These are phyloP conservation scores for Chrysodeixis includens DNA, from an alignment of 2,888 invertebrate genomes.

Conservation along the genomic window DNA sequence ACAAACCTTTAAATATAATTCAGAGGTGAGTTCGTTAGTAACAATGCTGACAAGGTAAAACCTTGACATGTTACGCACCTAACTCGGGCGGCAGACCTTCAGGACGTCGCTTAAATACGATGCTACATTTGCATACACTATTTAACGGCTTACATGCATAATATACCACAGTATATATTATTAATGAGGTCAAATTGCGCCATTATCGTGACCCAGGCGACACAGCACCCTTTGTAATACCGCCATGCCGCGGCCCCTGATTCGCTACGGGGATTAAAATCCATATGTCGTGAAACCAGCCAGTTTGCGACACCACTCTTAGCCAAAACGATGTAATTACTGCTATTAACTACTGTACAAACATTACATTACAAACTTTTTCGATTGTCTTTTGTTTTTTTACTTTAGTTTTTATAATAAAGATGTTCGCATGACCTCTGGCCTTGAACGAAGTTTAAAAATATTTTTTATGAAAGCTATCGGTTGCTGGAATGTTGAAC, in stretches of 20 bases:
- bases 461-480: neutral
- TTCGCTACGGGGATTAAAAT: constrained; percentile 72
- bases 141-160: constrained; percentile 38
- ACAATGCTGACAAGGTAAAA: constrained; percentile 44
- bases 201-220: constrained; percentile 66
- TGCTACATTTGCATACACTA: constrained; percentile 54
- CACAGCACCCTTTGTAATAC: constrained; percentile 66
- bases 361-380: constrained; percentile 2
- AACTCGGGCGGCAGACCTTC: constrained; percentile 45
- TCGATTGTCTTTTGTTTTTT: constrained; percentile 35
- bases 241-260: constrained; percentile 44
- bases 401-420: constrained; percentile 40
- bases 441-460: neutral
- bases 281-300: constrained; percentile 57
- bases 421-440: constrained; percentile 10
- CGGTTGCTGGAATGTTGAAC: neutral
- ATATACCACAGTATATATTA: constrained; percentile 60
- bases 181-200: constrained; percentile 66
- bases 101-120: constrained; percentile 46
- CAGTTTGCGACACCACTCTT: constrained; percentile 53
- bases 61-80: constrained; percentile 56
- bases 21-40: constrained; percentile 29
- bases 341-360: constrained; percentile 21
- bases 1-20: constrained; percentile 27
- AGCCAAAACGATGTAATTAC: constrained; percentile 40